A percentile compares a stretch with the other conserved stretches of the same genome.
Conservation (phyloP, 1,140 invertebrate genomes). For the Cyclina sinensis region DNA sequence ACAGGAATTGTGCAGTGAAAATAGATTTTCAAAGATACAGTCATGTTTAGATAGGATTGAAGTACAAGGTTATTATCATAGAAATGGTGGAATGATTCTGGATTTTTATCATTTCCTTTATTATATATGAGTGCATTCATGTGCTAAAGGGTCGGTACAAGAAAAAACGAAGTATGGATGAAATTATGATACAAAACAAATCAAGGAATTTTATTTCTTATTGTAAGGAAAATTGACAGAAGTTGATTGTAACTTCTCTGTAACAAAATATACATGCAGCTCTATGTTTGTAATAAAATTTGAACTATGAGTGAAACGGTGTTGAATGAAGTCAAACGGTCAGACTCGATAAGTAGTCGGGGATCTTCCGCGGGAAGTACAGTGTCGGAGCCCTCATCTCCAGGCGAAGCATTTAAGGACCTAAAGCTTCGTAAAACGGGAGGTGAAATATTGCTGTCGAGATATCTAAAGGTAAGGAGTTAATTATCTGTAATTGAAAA, state of each 20-base stretch:
- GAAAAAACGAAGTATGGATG: too few relatives aligned
- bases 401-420: constrained; percentile 59
- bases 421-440: constrained; percentile 62
- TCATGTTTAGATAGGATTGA: neutral
- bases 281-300: constrained; percentile 13
- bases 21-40: neutral
- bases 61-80: neutral
- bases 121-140: neutral
- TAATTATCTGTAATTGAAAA: too few relatives aligned
- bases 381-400: constrained; percentile 42
- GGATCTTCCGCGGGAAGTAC: constrained; percentile 15
- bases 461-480: constrained; percentile 64
- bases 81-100: neutral
- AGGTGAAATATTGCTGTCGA: constrained; percentile 64
- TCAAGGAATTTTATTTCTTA: too few relatives aligned
- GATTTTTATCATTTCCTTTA: neutral
- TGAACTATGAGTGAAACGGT: constrained; percentile 5
- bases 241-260: too few relatives aligned
- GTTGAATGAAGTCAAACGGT: constrained; percentile 15
- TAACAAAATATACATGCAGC: too few relatives aligned
- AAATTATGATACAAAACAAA: too few relatives aligned
- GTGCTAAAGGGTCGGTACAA: neutral
- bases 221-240: too few relatives aligned
- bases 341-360: constrained; percentile 7
- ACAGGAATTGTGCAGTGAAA: neutral